These are phyloP conservation scores for Neuroterus valhalla DNA, from an alignment of 1,140 invertebrate genomes.

Conservation along the genomic window DNA sequence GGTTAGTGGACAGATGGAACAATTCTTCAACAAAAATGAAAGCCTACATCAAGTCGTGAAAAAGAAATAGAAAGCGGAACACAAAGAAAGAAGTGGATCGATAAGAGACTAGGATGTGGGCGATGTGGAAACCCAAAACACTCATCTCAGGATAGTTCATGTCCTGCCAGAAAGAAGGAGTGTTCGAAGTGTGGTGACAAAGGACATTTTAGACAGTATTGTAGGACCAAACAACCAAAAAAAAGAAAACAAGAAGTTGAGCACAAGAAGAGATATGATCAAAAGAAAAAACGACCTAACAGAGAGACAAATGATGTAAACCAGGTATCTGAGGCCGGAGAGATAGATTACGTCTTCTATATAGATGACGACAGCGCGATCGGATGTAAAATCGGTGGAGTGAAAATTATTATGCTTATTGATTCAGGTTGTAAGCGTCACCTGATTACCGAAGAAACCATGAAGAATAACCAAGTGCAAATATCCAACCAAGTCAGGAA, in stretches of 20 bases:
- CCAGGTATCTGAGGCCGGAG: no score
- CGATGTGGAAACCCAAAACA: no score
- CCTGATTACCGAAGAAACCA: background rate
- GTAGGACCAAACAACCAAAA: background rate
- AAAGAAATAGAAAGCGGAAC: background rate
- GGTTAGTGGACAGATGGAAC: background rate
- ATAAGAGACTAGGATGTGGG: no score
- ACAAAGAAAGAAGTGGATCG: no score
- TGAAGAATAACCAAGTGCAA: no score
- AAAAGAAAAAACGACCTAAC: background rate
- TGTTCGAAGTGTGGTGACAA: background rate
- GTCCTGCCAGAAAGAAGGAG: background rate
- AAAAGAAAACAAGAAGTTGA: background rate
- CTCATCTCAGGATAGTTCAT: background rate
- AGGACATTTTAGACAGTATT: background rate
- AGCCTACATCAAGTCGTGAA: background rate
- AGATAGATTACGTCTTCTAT: background rate
- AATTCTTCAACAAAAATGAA: background rate
- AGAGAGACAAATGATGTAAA: background rate
- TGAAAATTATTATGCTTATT: slow-evolving; percentile 52
- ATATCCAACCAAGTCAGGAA: no score
- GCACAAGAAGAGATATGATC: background rate
- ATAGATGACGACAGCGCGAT: background rate
- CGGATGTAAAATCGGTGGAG: background rate
- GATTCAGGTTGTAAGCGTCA: slow-evolving; percentile 49